A percentile compares a stretch with the other conserved stretches of the same genome.
phyloP scores from a whole-genome alignment of 2,888 invertebrate genomes.

The Siphlonurus alternatus region DNA sequence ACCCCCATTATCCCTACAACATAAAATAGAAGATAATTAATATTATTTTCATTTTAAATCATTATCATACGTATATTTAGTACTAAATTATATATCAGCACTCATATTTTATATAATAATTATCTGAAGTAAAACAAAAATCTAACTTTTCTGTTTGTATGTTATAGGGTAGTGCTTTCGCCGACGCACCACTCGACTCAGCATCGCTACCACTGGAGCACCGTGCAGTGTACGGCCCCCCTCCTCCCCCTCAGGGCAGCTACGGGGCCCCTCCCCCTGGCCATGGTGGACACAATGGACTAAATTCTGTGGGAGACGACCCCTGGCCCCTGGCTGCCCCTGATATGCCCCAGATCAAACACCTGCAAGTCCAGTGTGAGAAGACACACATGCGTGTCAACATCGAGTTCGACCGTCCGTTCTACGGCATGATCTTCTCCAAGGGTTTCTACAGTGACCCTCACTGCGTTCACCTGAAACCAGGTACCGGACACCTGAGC shows the following conservation, averaged over 20 bases:
- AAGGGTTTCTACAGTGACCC: constrained; percentile 85
- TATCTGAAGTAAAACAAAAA: too few species aligned
- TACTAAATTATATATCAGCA: too few species aligned
- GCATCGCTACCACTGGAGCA: constrained; percentile 67
- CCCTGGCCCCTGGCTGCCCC: constrained; percentile 79
- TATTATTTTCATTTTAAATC: too few species aligned
- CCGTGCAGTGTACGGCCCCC: constrained; percentile 30
- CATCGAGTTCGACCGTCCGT: constrained; percentile 86
- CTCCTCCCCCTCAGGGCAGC: constrained; percentile 20
- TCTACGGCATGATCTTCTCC: constrained; percentile 92
- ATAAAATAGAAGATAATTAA: too few species aligned
- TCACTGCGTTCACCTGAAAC: constrained; percentile 81
- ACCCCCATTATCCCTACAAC: too few species aligned
- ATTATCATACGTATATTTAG: too few species aligned
- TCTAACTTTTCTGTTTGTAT: not conserved
- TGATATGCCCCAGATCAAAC: constrained; percentile 86
- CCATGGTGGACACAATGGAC: constrained; percentile 26
- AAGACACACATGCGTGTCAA: constrained; percentile 92
- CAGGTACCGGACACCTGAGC: constrained; percentile 77
- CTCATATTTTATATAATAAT: too few species aligned
- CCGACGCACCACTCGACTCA: constrained; percentile 21
- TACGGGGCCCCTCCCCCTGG: constrained; percentile 38
- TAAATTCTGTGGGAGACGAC: constrained; percentile 41
- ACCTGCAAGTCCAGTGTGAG: constrained; percentile 86
- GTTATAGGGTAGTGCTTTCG: constrained; percentile 3